Evolutionary conservation across 2,797 vertebrate species (phyloP).

Genomic region (Arnoldichthys spilopterus): DNA sequence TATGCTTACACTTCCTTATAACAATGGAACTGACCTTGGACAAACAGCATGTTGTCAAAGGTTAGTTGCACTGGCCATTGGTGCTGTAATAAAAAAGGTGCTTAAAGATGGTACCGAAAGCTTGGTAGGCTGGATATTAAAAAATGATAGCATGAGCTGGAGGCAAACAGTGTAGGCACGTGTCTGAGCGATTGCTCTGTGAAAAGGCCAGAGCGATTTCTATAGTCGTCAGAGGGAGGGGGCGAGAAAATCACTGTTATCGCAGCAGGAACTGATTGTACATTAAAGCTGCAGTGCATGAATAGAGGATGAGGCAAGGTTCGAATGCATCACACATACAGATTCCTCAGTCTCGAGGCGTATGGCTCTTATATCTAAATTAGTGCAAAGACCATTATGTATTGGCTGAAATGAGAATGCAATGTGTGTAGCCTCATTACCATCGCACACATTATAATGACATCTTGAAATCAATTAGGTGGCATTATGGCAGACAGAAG

Average conservation of each 20-base stretch:
- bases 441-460: not conserved
- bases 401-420: conserved; percentile 4
- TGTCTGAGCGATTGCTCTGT: not conserved
- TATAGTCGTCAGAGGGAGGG: conserved; percentile 28
- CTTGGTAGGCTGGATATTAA: conserved; percentile 10
- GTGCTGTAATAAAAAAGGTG: not conserved
- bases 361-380: conserved; percentile 5
- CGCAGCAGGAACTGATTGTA: conserved; percentile 38
- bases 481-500: not conserved
- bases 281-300: conserved; percentile 39
- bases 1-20: not conserved
- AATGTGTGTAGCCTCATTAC: not conserved
- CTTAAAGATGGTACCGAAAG: not conserved
- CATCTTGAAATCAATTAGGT: not conserved
- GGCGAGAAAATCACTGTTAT: conserved; percentile 22
- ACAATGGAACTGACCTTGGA: not conserved
- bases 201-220: conserved; percentile 37
- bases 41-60: not conserved
- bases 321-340: conserved; percentile 9
- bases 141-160: not conserved
- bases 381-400: not conserved
- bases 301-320: conserved; percentile 37
- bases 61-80: too few relatives aligned
- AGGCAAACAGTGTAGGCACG: conserved; percentile 16
- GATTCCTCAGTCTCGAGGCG: not conserved